These are phyloP conservation scores for Cyprinella venusta DNA, from an alignment of 2,797 vertebrate genomes.

Conservation along the genomic window DNA sequence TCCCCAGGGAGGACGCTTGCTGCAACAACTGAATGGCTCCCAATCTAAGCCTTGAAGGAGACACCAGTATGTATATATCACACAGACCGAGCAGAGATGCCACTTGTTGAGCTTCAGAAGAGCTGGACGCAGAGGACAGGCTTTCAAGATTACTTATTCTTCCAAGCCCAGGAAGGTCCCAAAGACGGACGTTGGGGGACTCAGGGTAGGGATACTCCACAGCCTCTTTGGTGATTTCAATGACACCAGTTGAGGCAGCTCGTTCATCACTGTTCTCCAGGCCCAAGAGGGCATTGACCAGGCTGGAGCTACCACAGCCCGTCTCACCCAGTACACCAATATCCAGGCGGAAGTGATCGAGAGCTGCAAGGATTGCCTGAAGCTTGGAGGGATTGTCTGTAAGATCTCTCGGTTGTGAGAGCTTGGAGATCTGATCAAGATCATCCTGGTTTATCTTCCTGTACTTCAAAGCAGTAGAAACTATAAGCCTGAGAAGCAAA, in stretches of 20 bases:
- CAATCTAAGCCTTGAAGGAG: constrained; percentile 50
- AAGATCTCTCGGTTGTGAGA: constrained; percentile 53
- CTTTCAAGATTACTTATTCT: constrained; percentile 30
- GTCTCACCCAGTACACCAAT: constrained; percentile 61
- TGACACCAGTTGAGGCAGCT: constrained; percentile 44
- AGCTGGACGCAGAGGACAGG: not conserved
- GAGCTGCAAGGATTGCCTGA: constrained; percentile 48
- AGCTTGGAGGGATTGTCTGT: constrained; percentile 58
- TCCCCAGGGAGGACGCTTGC: constrained; percentile 45
- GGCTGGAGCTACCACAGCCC: constrained; percentile 61
- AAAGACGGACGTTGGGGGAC: constrained; percentile 50
- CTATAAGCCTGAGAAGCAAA: constrained; percentile 41
- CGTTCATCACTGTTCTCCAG: constrained; percentile 39
- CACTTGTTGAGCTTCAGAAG: constrained; percentile 17
- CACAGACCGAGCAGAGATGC: constrained; percentile 40
- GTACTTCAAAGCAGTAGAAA: constrained; percentile 35
- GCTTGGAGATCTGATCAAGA: constrained; percentile 44
- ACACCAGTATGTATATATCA: constrained; percentile 62
- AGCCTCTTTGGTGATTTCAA: constrained; percentile 55
- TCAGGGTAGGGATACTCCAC: constrained; percentile 42
- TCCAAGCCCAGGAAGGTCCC: constrained; percentile 63
- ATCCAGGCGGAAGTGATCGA: constrained; percentile 59
- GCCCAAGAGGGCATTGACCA: constrained; percentile 60
- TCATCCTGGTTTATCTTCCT: constrained; percentile 55
- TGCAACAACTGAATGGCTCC: constrained; percentile 48